Conservation (phyloP, 1,140 invertebrate genomes). For the Rhagoletis zephyria region DNA sequence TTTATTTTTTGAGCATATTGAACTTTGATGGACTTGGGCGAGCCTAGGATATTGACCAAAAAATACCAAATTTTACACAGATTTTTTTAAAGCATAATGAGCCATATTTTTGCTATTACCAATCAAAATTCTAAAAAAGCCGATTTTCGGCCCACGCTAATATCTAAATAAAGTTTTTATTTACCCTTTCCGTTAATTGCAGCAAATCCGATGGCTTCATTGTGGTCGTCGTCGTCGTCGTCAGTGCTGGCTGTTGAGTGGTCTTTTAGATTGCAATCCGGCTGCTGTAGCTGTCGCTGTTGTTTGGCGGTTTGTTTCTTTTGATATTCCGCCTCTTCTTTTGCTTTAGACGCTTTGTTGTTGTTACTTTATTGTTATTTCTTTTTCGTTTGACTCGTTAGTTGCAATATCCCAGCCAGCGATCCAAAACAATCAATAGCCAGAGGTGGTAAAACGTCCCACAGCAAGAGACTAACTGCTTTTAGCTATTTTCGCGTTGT, state of each 20-base stretch:
- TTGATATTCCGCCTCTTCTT: neutral
- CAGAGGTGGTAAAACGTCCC: neutral
- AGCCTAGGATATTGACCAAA: no score
- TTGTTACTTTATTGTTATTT: neutral
- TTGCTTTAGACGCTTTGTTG: neutral
- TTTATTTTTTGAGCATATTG: no score
- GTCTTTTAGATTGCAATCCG: neutral
- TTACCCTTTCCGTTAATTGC: conserved; percentile 71
- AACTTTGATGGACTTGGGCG: no score
- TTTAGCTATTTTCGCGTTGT: conserved; percentile 28
- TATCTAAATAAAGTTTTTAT: conserved; percentile 46
- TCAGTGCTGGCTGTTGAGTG: neutral
- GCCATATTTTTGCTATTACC: no score
- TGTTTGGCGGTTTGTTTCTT: neutral
- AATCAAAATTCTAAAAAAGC: no score
- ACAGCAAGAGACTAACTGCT: neutral
- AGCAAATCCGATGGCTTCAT: conserved; percentile 71
- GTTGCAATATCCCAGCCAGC: neutral
- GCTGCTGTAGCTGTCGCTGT: neutral
- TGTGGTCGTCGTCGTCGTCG: neutral
- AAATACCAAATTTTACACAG: no score
- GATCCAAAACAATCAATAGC: neutral
- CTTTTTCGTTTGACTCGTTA: neutral
- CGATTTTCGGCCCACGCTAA: no score
- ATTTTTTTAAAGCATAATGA: no score